Conservation (phyloP, 2,797 vertebrate species). For the Decapterus maruadsi region DNA sequence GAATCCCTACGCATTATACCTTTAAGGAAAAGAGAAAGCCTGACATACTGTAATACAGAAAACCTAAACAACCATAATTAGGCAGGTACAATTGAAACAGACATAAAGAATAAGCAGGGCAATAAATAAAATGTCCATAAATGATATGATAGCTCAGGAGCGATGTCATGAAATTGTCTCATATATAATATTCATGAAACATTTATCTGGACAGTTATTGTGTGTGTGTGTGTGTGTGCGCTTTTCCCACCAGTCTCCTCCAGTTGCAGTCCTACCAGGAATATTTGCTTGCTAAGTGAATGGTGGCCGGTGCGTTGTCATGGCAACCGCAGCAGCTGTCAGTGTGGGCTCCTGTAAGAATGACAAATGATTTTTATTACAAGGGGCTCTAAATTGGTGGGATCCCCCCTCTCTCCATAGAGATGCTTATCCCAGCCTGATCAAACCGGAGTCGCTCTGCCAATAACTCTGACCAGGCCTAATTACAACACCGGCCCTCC, state of each 20-base stretch:
- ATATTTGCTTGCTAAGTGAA: conserved; percentile 75
- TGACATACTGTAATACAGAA: neutral
- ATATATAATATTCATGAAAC: neutral
- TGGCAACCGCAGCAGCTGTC: conserved; percentile 87
- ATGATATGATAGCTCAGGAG: no score
- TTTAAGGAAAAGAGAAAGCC: no score
- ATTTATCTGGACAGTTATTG: conserved; percentile 22
- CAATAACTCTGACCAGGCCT: conserved; percentile 91
- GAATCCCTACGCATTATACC: no score
- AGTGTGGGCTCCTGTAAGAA: conserved; percentile 85
- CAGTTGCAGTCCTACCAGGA: conserved; percentile 54
- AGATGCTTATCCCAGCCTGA: conserved; percentile 89
- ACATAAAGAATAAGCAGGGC: no score
- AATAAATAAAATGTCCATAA: no score
- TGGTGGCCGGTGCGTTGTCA: conserved; percentile 80
- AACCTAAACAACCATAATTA: no score
- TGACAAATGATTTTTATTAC: conserved; percentile 94
- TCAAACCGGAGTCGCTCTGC: conserved; percentile 84
- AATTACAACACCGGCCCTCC: conserved; percentile 83
- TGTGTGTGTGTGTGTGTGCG: no score
- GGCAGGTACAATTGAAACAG: no score
- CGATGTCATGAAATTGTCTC: no score
- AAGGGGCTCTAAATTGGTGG: conserved; percentile 89
- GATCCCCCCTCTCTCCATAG: conserved; percentile 81
- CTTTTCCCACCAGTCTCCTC: conserved; percentile 14